phyloP scores from a whole-genome alignment of 2,113 vertebrate genomes.

The Eudorcas thomsonii region DNA sequence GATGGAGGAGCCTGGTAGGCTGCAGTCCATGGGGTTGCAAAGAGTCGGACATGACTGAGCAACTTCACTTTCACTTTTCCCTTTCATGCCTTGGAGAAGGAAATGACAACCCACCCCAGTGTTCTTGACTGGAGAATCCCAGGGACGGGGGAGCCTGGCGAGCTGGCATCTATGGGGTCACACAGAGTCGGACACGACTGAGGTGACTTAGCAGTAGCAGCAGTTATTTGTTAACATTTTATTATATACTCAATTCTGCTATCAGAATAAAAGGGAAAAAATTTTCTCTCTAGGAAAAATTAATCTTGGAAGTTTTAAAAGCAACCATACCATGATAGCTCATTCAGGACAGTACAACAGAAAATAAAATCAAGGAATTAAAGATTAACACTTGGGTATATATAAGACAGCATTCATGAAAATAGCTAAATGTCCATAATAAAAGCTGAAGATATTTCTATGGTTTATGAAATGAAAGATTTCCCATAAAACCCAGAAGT shows the following conservation, averaged over 20 bases:
- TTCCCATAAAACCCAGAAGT: background rate
- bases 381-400: background rate
- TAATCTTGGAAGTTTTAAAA: conserved; percentile 29
- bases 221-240: background rate
- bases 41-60: no score
- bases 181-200: no score
- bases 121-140: no score
- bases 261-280: background rate
- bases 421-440: background rate
- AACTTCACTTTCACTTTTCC: no score
- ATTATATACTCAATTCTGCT: background rate
- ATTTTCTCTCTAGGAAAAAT: background rate
- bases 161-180: no score
- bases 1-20: no score
- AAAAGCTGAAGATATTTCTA: background rate
- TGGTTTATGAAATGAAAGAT: background rate
- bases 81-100: no score
- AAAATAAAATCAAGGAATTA: background rate
- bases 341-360: background rate
- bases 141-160: no score
- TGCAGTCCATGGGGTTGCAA: no score
- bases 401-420: background rate
- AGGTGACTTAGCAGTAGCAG: no score
- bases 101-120: no score
- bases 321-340: background rate